Conservation (phyloP, 2,797 vertebrate species). For the Scolopax bukidnonensis region DNA sequence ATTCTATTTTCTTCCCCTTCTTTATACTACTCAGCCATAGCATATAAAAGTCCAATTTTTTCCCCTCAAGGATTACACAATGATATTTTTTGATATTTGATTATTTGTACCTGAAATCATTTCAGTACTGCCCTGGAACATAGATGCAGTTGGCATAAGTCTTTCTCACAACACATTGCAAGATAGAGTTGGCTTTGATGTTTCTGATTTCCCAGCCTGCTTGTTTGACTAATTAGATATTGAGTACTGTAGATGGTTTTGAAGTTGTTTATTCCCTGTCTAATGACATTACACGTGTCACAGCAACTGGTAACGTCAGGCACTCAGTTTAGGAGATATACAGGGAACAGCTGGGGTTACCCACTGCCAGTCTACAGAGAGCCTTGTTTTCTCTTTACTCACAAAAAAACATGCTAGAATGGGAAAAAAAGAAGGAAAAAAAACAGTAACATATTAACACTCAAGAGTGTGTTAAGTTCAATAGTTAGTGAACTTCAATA, state of each 20-base stretch:
- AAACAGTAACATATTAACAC: not conserved
- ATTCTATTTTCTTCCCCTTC: not conserved
- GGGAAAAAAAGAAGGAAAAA: not conserved
- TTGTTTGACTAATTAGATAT: slow-evolving; percentile 48
- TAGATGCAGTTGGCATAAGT: not conserved
- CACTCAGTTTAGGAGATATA: not conserved
- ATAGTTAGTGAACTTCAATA: too few relatives aligned
- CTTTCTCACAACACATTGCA: not conserved
- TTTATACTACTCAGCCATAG: not conserved
- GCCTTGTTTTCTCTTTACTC: not conserved
- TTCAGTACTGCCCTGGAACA: not conserved
- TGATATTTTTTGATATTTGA: not conserved
- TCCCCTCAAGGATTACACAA: not conserved
- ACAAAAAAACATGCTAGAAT: not conserved
- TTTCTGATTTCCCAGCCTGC: slow-evolving; percentile 45
- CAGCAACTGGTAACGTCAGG: slow-evolving; percentile 8
- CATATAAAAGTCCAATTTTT: not conserved
- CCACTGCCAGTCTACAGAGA: not conserved
- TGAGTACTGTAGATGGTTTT: slow-evolving; percentile 10
- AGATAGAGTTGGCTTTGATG: not conserved
- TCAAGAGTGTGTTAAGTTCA: not conserved
- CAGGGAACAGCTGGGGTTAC: not conserved
- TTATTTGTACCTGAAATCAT: not conserved
- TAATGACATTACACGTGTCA: slow-evolving; percentile 39
- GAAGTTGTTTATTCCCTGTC: slow-evolving; percentile 39